Evolutionary conservation across 2,888 invertebrate species (phyloP), one percentile per base, ranked within the genome.

Genomic region (Tiphia femorata): DNA sequence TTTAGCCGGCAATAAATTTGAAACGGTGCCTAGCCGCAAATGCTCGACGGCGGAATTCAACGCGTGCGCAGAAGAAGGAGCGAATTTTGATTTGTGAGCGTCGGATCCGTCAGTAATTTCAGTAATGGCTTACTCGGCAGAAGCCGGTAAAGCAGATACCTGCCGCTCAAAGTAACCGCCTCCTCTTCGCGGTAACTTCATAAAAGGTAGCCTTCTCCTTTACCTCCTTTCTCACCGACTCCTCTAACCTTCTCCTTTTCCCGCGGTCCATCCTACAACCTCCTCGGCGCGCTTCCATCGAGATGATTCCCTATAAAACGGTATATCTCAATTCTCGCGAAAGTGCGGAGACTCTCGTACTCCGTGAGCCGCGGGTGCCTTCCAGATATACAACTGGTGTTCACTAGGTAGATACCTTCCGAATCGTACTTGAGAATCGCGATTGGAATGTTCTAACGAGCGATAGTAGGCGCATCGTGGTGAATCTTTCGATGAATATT

Each of bases 41-140:
- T n/a, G n/a, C n/a, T 40, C 41, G 51, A n/a, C n/a, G n/a, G n/a
- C n/a, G n/a, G n/a, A n/a, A n/a, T n/a, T n/a, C n/a, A n/a, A 56
- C 58, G 56, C 55, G 43, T 35, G 50, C 51, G 55, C 53, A 58
- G 63, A 67, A 67, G 73, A 72, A 75, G 68, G 69, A 64, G 77
- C 72, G 74, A 77, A 81, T 80, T 78, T 80, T 80, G 81, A 82
- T 81, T 81, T 82, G 80, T 72, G 78, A 79, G 79, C 78, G 70
- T 73, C 72, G 76, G 79, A 81, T 80, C n/a, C 76, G 80, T 74
- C 72, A 71, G 81, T 81, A 81, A 82, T 81, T 82, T 79, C 70
- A 75, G 78, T 82, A 82, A 82, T 82, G 78, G 80, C 77, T 79
- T 72, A 79, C 80, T 62, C 74, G 69, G 48, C 40, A 52, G 66